These are phyloP conservation scores for Etheostoma spectabile DNA, from an alignment of 2,113 vertebrate species.

Conservation along the genomic window DNA sequence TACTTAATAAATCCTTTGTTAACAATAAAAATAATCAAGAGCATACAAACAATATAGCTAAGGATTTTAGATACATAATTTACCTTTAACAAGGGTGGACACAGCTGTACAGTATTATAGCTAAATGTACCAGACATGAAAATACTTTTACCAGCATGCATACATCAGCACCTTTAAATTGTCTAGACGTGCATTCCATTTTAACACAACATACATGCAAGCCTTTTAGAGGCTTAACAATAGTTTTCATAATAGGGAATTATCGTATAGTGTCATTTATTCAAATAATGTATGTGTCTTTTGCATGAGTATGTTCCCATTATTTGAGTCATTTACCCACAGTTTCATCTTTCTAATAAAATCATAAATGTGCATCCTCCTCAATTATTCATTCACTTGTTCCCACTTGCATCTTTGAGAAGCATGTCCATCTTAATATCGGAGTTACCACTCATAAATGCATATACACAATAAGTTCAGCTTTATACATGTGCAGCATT, in stretches of 20 bases:
- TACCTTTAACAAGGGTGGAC: not conserved
- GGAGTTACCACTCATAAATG: conserved; percentile 1
- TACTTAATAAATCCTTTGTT: conserved; percentile 11
- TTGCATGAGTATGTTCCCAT: conserved; percentile 6
- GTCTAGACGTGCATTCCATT: not conserved
- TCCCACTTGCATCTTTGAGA: conserved; percentile 44
- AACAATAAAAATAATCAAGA: not conserved
- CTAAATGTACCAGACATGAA: not conserved
- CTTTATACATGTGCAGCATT: not conserved
- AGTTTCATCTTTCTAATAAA: conserved; percentile 28
- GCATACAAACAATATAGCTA: not conserved
- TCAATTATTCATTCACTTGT: conserved; percentile 47
- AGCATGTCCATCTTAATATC: conserved; percentile 41
- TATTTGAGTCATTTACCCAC: conserved; percentile 3
- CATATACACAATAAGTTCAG: not conserved
- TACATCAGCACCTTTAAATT: not conserved
- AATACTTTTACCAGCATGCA: not conserved
- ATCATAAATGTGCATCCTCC: conserved; percentile 31
- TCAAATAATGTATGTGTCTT: conserved; percentile 6
- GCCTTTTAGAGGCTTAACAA: not conserved
- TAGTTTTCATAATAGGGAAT: not conserved
- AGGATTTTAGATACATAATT: not conserved
- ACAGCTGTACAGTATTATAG: not conserved
- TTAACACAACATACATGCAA: not conserved
- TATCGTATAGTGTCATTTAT: conserved; percentile 2